Evolutionary conservation across 2,113 vertebrate species (phyloP), one percentile per base, ranked within the genome.

Genomic region (Silurus asotus): DNA sequence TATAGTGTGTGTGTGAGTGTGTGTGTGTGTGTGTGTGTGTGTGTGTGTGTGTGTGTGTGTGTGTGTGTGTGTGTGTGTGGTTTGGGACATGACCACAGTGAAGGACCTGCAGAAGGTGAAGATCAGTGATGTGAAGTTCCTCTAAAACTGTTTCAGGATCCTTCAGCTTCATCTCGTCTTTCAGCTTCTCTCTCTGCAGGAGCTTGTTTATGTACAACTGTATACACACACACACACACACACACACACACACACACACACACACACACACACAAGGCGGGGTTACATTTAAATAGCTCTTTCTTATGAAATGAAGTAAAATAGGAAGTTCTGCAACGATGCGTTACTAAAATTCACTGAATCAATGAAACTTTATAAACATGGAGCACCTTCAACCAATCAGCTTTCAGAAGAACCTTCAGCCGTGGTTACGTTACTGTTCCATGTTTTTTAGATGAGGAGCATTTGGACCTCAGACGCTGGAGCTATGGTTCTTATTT

Each of bases 131-230:
- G 0, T 90, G 94, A 76, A 87, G 83, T 25, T 88, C 92, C 89
- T 98, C 96, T 58, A 96, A 93, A 79, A 95, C 90, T 0, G 93
- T 93, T 84, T 94, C 94, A 87, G 95, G 96, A 45, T 96, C 96
- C 92, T 96, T 97, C 55, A 96, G 69, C 13, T 91, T 92, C 90
- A 95, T 94, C 67, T 96, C 93, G 84, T 95, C 94, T 17, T 92
- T 90, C 14, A 91, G 91, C 83, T 93, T 90, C 90, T 97, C 94
- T 87, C 92, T 95, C 88, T 93, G 93, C 86, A 97, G 92, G 83
- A 97, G 91, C 74, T 93, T 91, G 77, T 96, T 93, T 11, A 98
- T 93, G 83, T 97, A 98, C 48, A 93, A 91, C 98, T 99, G 87
- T 53, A 79, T 51, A 75, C 28, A 37, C 14, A 61, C 62, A 83